Conservation (phyloP, 2,888 invertebrate species). For the Netelia fuscicornis region DNA sequence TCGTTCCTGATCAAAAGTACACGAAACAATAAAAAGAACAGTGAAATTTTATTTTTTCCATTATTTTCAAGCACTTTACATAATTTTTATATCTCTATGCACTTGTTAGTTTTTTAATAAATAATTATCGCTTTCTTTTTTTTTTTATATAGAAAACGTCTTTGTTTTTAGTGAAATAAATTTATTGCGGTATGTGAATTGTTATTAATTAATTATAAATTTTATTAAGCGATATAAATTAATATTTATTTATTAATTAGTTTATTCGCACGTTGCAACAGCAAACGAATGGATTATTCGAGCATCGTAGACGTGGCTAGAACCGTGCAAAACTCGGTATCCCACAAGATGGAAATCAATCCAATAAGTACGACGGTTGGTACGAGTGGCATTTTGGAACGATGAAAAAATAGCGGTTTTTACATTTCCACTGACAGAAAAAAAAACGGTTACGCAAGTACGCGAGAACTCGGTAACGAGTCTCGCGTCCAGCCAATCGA, state of each 20-base stretch:
- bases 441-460: slow-evolving; percentile 36
- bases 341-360: not conserved
- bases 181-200: too few relatives aligned
- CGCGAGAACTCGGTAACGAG: slow-evolving; percentile 39
- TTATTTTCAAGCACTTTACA: not conserved
- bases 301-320: not conserved
- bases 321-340: not conserved
- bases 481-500: slow-evolving; percentile 56
- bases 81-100: not conserved
- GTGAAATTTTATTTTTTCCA: not conserved
- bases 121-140: not conserved
- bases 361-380: not conserved
- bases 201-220: too few relatives aligned
- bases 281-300: too few relatives aligned
- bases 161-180: not conserved
- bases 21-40: not conserved
- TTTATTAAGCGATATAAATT: not conserved
- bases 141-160: not conserved
- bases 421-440: slow-evolving; percentile 26
- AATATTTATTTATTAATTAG: not conserved
- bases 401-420: slow-evolving; percentile 4
- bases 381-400: not conserved
- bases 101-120: not conserved
- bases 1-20: slow-evolving; percentile 22
- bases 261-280: too few relatives aligned